These are phyloP conservation scores for Lasioglossum zephyrum DNA, from an alignment of 2,888 invertebrate genomes.

Conservation along the genomic window DNA sequence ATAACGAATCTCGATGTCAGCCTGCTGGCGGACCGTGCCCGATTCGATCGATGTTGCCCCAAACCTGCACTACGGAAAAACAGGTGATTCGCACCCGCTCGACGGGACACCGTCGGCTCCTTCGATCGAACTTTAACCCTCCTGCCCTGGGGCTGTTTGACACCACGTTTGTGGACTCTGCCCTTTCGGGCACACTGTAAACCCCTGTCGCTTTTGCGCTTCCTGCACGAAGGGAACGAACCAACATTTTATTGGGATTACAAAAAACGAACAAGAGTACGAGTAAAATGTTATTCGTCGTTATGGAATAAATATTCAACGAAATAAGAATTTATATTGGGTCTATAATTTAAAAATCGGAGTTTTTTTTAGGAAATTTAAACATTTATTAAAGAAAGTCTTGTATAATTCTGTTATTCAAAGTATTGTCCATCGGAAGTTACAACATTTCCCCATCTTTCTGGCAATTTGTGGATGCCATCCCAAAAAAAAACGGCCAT, in stretches of 20 bases:
- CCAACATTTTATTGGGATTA: not conserved
- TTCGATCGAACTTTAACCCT: conserved; percentile 12
- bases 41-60: conserved; percentile 34
- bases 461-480: too few relatives aligned
- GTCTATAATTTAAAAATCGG: too few relatives aligned
- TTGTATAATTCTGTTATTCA: too few relatives aligned
- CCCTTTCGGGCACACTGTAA: not conserved
- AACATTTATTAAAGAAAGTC: too few relatives aligned
- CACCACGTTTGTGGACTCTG: not conserved
- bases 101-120: not conserved
- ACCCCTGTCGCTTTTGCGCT: not conserved
- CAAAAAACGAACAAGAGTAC: too few relatives aligned
- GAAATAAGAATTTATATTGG: too few relatives aligned
- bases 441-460: too few relatives aligned
- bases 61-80: conserved; percentile 28
- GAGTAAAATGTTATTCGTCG: too few relatives aligned
- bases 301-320: too few relatives aligned
- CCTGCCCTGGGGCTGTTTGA: not conserved
- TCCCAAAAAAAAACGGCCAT: too few relatives aligned
- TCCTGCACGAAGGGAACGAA: not conserved
- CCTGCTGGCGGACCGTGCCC: conserved; percentile 36
- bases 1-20: conserved; percentile 66
- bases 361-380: too few relatives aligned
- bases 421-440: too few relatives aligned
- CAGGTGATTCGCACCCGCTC: conserved; percentile 16